A percentile compares a stretch with the other conserved stretches of the same genome.
phyloP scores from a whole-genome alignment of 1,140 invertebrate species.

The Solenopsis fugax region DNA sequence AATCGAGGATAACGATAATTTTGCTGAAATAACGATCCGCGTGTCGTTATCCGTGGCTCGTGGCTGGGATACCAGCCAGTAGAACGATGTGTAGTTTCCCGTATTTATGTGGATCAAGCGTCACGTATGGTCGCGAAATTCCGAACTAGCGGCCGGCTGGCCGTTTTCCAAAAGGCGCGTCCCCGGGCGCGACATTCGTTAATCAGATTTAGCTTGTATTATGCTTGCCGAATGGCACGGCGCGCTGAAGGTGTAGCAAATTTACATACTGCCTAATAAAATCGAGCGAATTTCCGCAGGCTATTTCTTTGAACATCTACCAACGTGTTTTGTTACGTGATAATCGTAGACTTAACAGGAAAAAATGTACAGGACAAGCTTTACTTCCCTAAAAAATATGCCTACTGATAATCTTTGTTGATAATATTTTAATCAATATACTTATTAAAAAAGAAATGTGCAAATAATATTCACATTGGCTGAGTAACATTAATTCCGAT shows the following conservation, averaged over 20 bases:
- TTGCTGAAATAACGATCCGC: conserved; percentile 25
- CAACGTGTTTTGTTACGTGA: background rate
- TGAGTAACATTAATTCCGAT: background rate
- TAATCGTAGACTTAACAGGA: background rate
- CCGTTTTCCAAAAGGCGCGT: conserved; percentile 28
- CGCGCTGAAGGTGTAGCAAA: conserved; percentile 24
- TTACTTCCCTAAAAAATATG: background rate
- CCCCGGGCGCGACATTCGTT: background rate
- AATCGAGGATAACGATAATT: conserved; percentile 8
- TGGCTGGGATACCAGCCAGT: background rate
- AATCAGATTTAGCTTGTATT: conserved; percentile 45
- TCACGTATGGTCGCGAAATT: conserved; percentile 35
- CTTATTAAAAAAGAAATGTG: background rate
- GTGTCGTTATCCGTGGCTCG: background rate
- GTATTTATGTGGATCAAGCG: background rate
- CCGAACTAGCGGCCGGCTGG: background rate
- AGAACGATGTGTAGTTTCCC: background rate
- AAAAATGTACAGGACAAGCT: background rate
- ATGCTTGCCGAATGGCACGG: conserved; percentile 18
- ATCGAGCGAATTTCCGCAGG: background rate
- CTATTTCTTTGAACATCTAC: conserved; percentile 32
- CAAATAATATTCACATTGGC: background rate
- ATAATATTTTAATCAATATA: background rate
- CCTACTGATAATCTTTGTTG: background rate
- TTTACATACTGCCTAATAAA: conserved; percentile 51